Base-by-base conservation (phyloP, 2,113 vertebrate species). In the Catharus bicknelli region DNA sequence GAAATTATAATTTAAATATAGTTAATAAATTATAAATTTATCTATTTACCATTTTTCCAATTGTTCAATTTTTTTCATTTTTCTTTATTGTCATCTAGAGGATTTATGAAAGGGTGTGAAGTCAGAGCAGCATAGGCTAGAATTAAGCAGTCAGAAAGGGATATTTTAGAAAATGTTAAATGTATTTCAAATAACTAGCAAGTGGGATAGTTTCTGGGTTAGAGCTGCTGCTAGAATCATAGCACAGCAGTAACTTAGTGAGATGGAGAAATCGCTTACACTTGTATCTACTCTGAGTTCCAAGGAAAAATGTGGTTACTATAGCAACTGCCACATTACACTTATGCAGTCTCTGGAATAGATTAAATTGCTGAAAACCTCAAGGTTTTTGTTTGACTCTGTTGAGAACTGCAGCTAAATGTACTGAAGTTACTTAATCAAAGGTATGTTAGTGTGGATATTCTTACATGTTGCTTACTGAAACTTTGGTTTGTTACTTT, bases 261-360 rank as follows among this genome's bases (percentile, higher is more conserved):
- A 88, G 72, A 58, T 48, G 75, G 59, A 85, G 82, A 93, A 96
- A 90, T 75, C 1, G 1, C 80, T 90, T 90, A 69, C 89, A 77
- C 75, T 50, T 79, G 40, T 87, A 72, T 34, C 75, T 88, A 23
- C 72, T 80, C 48, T 0, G 29, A 89, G 86, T 95, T 91, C 55
- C 82, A 86, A 90, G 55, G 72, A 83, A 94, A 96, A 95, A 91
- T 88, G 64, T 88, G 75, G 96, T 96, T 95, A 22, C 96, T 63
- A 96, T 95, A 79, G 94, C 91, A 96, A 96, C 94, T 93, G 79
- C 84, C 87, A 95, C 76, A 94, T 96, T 95, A 90, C 53, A 83
- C 75, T 92, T 80, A 77, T 92, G 64, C 85, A 89, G 66, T 90
- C 87, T 72, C 73, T 75, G 73, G 73, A 96, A 94, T 79, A 88